A percentile compares a stretch with the other conserved stretches of the same genome.
phyloP scores from a whole-genome alignment of 2,113 vertebrate species.

The Salvator merianae region DNA sequence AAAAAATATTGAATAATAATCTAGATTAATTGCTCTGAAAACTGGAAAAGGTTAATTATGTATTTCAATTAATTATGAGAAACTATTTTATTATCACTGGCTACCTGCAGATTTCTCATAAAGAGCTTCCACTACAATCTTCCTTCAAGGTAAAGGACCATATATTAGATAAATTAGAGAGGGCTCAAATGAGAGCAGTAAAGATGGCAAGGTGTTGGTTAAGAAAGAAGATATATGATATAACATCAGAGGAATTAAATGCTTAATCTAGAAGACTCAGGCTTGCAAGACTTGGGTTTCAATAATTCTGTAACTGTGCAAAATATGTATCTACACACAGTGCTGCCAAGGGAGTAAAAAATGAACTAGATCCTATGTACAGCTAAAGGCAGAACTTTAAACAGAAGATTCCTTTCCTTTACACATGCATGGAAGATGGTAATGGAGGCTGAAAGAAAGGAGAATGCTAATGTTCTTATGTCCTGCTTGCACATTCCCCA shows the following conservation, averaged over 20 bases:
- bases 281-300: not conserved
- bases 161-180: not conserved
- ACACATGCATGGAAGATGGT: not conserved
- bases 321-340: not conserved
- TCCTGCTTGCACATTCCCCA: no score
- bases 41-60: conserved; percentile 11
- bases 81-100: not conserved
- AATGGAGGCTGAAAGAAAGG: no score
- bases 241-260: not conserved
- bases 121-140: not conserved
- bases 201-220: not conserved
- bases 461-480: no score
- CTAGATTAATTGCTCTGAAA: not conserved
- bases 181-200: not conserved
- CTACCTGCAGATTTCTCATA: not conserved
- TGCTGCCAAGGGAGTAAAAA: not conserved
- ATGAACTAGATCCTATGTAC: not conserved
- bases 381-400: not conserved
- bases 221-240: not conserved
- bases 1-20: not conserved
- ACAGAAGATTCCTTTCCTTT: not conserved
- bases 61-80: conserved; percentile 12
- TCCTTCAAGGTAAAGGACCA: not conserved
- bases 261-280: not conserved
- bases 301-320: not conserved